Conservation (phyloP, 2,113 vertebrate species). For the Protomyctophum bolini region DNA sequence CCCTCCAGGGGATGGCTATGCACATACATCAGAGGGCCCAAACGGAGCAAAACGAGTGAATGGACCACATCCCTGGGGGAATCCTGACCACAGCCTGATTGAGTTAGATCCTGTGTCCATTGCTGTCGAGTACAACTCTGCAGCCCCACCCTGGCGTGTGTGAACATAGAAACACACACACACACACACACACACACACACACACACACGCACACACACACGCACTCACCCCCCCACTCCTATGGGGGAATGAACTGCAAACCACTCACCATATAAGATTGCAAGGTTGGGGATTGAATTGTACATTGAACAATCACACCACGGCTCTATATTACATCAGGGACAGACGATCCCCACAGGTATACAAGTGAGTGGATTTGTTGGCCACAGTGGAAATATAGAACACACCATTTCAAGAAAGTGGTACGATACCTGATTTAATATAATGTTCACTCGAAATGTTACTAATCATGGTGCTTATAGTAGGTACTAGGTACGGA, state of each 20-base stretch:
- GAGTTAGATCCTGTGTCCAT: slow-evolving; percentile 51
- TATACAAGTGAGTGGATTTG: slow-evolving; percentile 15
- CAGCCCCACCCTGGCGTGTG: no score
- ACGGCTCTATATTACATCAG: slow-evolving; percentile 27
- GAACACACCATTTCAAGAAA: background rate
- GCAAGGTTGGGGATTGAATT: slow-evolving; percentile 47
- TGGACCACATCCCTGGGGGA: slow-evolving; percentile 52
- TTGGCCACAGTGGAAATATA: background rate
- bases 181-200: no score
- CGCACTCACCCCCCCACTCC: background rate
- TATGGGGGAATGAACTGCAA: slow-evolving; percentile 44
- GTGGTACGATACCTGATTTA: background rate
- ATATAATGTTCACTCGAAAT: background rate
- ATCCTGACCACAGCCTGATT: slow-evolving; percentile 57
- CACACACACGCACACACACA: no score
- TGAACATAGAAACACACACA: no score
- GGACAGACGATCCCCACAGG: slow-evolving; percentile 22
- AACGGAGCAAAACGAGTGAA: slow-evolving; percentile 65
- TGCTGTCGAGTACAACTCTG: slow-evolving; percentile 12
- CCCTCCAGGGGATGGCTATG: slow-evolving; percentile 29
- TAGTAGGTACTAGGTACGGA: no score
- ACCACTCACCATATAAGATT: slow-evolving; percentile 34
- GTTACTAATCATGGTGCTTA: no score
- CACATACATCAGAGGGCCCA: slow-evolving; percentile 60
- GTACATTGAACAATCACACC: slow-evolving; percentile 24